Evolutionary conservation across 2,797 vertebrate genomes (phyloP).

Genomic region (Acridotheres tristis): DNA sequence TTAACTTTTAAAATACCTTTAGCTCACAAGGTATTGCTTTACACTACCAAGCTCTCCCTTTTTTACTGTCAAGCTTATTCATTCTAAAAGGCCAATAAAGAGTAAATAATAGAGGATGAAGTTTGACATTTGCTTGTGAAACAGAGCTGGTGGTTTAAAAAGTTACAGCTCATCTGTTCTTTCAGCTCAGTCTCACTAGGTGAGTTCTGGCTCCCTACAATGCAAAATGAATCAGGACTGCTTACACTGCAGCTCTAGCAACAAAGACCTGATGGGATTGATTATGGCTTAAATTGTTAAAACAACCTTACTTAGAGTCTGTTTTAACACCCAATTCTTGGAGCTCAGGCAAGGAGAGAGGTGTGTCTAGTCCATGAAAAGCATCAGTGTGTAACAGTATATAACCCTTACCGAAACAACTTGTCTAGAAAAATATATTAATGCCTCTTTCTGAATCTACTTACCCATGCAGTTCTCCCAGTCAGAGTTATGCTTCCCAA

Average conservation of each 20-base stretch:
- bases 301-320: neutral
- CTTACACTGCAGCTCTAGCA: neutral
- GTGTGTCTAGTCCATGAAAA: neutral
- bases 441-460: neutral
- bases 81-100: conserved; percentile 33
- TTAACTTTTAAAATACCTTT: neutral
- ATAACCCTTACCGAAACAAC: neutral
- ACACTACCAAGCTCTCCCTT: neutral
- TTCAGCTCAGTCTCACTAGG: neutral
- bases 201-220: neutral
- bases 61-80: neutral
- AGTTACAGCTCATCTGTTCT: neutral
- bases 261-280: neutral
- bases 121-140: conserved; percentile 42
- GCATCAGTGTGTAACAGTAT: neutral
- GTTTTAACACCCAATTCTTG: neutral
- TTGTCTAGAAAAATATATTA: neutral
- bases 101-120: conserved; percentile 34
- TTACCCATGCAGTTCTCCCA: neutral
- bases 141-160: neutral
- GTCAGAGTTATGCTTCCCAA: neutral
- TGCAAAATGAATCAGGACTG: neutral
- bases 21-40: neutral
- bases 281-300: neutral
- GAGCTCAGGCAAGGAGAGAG: neutral